A percentile compares a stretch with the other conserved stretches of the same genome.
phyloP scores from a whole-genome alignment of 2,888 invertebrate species.

The Hetaerina titia region DNA sequence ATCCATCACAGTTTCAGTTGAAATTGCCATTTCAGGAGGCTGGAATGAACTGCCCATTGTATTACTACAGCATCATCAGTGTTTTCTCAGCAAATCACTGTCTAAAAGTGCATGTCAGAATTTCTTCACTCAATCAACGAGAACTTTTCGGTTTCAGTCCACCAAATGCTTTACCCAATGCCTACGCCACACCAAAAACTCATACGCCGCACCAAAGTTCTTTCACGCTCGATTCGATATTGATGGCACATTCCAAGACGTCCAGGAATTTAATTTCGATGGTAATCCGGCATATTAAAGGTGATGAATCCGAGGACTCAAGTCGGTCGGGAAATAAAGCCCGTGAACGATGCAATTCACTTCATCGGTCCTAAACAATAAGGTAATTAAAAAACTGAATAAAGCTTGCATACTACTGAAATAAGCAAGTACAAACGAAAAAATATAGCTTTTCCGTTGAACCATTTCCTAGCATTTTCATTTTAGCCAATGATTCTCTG shows the following conservation, averaged over 20 bases:
- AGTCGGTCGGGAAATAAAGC: neutral
- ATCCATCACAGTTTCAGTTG: conserved; percentile 79
- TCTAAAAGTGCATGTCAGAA: neutral
- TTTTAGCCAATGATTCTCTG: no score
- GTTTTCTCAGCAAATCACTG: neutral
- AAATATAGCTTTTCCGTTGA: no score
- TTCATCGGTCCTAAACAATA: no score
- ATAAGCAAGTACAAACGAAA: no score
- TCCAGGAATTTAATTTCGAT: conserved; percentile 64
- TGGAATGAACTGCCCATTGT: neutral
- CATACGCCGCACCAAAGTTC: neutral
- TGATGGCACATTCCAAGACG: neutral
- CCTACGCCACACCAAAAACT: neutral
- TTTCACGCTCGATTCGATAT: conserved; percentile 1
- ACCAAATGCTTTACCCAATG: neutral
- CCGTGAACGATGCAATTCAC: neutral
- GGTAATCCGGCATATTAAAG: conserved; percentile 56
- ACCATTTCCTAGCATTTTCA: no score
- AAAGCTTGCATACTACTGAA: no score
- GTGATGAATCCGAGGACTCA: neutral
- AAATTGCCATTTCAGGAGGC: neutral
- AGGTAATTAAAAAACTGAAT: no score
- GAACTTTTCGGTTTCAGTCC: neutral
- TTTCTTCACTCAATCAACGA: neutral
- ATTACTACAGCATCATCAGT: neutral